Evolutionary conservation across 2,797 vertebrate species (phyloP).

Genomic region (Micropoecilia bifurca): DNA sequence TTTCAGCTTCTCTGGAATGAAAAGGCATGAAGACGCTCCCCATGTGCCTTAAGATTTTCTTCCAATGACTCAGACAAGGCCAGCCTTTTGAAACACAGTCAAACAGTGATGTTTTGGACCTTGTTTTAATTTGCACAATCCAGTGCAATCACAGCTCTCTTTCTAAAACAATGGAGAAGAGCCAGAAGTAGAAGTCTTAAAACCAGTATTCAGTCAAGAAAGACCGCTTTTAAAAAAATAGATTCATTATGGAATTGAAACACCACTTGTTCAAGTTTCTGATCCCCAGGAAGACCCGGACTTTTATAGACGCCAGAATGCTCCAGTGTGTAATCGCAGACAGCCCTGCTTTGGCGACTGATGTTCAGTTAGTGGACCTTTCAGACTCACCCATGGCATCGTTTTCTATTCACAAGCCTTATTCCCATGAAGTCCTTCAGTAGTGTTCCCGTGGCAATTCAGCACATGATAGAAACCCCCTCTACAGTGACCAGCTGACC

Average conservation of each 20-base stretch:
- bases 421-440: slow-evolving; percentile 69
- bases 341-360: slow-evolving; percentile 54
- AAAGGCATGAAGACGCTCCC: slow-evolving; percentile 58
- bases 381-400: slow-evolving; percentile 46
- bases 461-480: slow-evolving; percentile 94
- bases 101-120: slow-evolving; percentile 52
- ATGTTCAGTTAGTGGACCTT: slow-evolving; percentile 54
- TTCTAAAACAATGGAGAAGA: slow-evolving; percentile 63
- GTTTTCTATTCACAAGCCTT: slow-evolving; percentile 38
- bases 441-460: slow-evolving; percentile 73
- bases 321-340: slow-evolving; percentile 75
- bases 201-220: slow-evolving; percentile 54
- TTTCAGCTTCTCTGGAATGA: slow-evolving; percentile 84
- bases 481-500: slow-evolving; percentile 96
- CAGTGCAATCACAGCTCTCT: slow-evolving; percentile 57
- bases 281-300: slow-evolving; percentile 60
- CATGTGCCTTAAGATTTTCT: slow-evolving; percentile 52
- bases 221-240: slow-evolving; percentile 45
- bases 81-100: slow-evolving; percentile 73
- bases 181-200: slow-evolving; percentile 53
- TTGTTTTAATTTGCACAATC: slow-evolving; percentile 56
- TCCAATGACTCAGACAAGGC: slow-evolving; percentile 70
- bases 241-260: slow-evolving; percentile 55
- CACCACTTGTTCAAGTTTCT: slow-evolving; percentile 44
- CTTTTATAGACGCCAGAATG: slow-evolving; percentile 49